Base-by-base conservation (phyloP, 2,797 vertebrate genomes). In the Aulostomus chinensis region DNA sequence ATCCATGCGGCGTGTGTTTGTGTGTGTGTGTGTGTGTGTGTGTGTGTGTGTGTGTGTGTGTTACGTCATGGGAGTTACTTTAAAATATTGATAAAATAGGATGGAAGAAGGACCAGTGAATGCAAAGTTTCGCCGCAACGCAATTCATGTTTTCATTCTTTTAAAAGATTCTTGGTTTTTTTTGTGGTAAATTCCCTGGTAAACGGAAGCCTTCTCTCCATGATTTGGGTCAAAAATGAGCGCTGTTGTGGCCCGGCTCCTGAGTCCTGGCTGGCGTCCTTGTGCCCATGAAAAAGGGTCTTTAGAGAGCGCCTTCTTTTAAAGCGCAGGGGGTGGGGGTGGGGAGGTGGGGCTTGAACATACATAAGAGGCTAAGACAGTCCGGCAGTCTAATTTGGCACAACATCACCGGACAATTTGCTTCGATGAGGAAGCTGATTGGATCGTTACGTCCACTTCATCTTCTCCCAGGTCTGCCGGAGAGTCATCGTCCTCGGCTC, bases 321-420 rank as follows among this genome's bases (percentile, higher is more conserved):
- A 57, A 77, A 73, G 72, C 51, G 49, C 46, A 24, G 49, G 28
- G 24, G 63, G 47, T 38, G 50, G 21, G 9, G 34, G 40, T 35
- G 57, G 49, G 71, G 77, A 81, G 85, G 85, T 69, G 84, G 87
- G 73, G 81, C 85, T 80, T 75, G 70, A 78, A 70, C 66, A 79
- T 83, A 80, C 77, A 87, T 87, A 89, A 89, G 68, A 80, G 73
- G 61, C 74, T 41, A 56, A 74, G 58, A 73, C 61, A 30, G 70
- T 57, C 72, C 26, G 42, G 54, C 65, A 29, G 68, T 82, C 74
- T 69, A 82, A 83, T 81, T 85, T 86, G 84, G 86, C 82, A 83
- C 49, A 12, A 16, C 70, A 63, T 67, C 73, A 36, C 73, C 72
- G 58, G 70, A 80, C 58, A 63, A 86, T 81, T 80, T 81, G 62